Evolutionary conservation across 2,113 vertebrate species (phyloP), one percentile per base, ranked within the genome.

Genomic region (Cyprinodon tularosa): DNA sequence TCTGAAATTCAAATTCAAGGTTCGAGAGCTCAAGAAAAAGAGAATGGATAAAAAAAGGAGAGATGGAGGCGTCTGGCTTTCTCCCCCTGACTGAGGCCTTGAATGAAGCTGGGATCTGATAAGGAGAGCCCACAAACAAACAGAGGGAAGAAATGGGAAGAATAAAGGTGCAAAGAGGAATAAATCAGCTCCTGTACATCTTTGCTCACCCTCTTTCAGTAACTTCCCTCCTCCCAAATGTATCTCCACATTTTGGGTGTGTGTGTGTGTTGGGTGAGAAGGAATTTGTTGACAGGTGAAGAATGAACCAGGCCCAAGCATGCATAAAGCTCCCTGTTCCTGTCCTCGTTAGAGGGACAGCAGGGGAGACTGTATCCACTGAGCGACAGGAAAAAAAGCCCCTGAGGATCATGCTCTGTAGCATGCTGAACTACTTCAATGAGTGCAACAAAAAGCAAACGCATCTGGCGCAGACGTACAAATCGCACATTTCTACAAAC

Each of bases 1-100:
- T 92, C 91, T 92, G 91, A 94, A 94, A 93, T 94, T 93, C 90
- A 89, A 93, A 94, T 94, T 93, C 88, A 91, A 91, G 88, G 85
- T 89, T 92, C 90, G 81, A 90, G 89, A 90, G 74, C 68, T 68
- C 63, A 42, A 71, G 73, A 83, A 76, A 87, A 76, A 84, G 72
- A 66, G 62, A 82, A 15, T n/a, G 50, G 17, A 53, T 53, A 17
- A 53, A 53, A 50, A 73, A 83, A 77, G 77, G 73, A 81, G 86
- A 86, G 84, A 86, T 42, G 76, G 82, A 83, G 82, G 90, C 77
- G 74, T 84, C 83, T 85, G 85, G 81, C 84, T 90, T 29, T 86
- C 87, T 88, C 88, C 87, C 82, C 82, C 80, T 84, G 81, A 87
- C 79, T 76, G 79, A 88, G 72, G 86, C 83, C 82, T 71, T 88